Conservation (phyloP, 2,797 vertebrate species). For the Acipenser transmontanus region DNA sequence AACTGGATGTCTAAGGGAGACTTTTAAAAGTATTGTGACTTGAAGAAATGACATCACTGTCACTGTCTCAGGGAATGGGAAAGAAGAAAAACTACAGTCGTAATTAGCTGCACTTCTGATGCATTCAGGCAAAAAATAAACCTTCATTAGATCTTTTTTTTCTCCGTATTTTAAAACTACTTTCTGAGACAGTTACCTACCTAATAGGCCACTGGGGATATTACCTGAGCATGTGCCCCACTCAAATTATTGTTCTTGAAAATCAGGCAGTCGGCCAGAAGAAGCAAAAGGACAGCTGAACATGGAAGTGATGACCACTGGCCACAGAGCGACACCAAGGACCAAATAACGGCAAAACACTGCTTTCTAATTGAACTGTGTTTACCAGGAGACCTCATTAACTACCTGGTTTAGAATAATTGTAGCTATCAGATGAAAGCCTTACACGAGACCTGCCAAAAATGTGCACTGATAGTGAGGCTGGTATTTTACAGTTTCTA, state of each 20-base stretch:
- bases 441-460: too few species aligned
- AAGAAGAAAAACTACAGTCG: conserved; percentile 33
- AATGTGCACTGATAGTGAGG: too few species aligned
- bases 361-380: conserved; percentile 8
- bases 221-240: conserved; percentile 34
- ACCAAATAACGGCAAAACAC: conserved; percentile 17
- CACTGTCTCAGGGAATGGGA: conserved; percentile 17
- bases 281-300: not conserved
- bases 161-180: conserved; percentile 40
- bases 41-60: conserved; percentile 2
- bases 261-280: not conserved
- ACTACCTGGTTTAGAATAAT: not conserved
- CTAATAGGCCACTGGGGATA: conserved; percentile 61
- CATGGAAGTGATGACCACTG: conserved; percentile 6
- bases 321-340: not conserved
- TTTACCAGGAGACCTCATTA: conserved; percentile 41
- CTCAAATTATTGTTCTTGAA: conserved; percentile 20
- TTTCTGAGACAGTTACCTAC: conserved; percentile 47
- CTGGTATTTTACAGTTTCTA: too few species aligned
- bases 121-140: conserved; percentile 33
- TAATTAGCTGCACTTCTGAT: conserved; percentile 41
- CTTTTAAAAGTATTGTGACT: not conserved
- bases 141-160: conserved; percentile 49
- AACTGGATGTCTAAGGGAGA: conserved; percentile 12
- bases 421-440: too few species aligned